Evolutionary conservation across 2,888 invertebrate genomes (phyloP).

Genomic region (Nineta flava): DNA sequence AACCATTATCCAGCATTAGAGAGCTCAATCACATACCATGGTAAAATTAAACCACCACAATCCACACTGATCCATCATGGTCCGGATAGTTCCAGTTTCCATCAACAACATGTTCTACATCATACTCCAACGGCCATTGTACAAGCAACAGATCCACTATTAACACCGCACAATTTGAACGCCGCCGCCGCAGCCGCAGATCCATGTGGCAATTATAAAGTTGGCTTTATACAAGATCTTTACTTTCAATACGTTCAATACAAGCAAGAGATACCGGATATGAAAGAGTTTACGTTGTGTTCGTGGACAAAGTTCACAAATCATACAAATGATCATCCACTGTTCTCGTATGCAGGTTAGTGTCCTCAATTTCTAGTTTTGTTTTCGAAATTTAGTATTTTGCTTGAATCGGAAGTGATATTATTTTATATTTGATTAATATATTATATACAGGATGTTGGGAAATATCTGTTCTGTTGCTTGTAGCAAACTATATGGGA

Average conservation of each 20-base stretch:
- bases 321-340: constrained; percentile 65
- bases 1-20: neutral
- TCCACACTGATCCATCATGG: neutral
- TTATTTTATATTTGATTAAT: neutral
- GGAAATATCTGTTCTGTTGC: too few relatives aligned
- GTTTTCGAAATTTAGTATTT: neutral
- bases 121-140: neutral
- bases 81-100: neutral
- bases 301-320: constrained; percentile 72
- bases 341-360: constrained; percentile 71
- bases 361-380: constrained; percentile 10
- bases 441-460: neutral
- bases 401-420: neutral
- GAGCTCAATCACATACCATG: neutral
- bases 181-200: constrained; percentile 13
- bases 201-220: constrained; percentile 37
- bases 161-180: neutral
- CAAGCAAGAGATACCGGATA: constrained; percentile 50
- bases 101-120: neutral
- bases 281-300: constrained; percentile 72
- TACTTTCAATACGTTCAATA: constrained; percentile 59
- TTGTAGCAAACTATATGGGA: too few relatives aligned
- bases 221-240: constrained; percentile 38
- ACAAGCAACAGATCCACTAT: neutral
- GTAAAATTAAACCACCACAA: neutral